Evolutionary conservation across 2,797 vertebrate species (phyloP).

Genomic region (Selene dorsalis): DNA sequence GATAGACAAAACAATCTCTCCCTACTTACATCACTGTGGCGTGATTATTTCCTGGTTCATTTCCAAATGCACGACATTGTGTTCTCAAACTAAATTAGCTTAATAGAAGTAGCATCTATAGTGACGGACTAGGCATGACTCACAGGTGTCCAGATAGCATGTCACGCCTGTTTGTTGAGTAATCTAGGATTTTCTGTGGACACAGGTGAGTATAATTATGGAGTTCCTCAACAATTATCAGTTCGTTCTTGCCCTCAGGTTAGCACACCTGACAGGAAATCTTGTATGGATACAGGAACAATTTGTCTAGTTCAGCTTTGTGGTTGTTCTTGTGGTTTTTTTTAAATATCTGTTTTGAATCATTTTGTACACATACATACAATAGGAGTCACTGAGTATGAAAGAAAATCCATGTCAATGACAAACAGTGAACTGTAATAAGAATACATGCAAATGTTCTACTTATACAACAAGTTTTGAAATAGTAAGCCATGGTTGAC

Average conservation of each 20-base stretch:
- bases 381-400: neutral
- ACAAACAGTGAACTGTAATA: neutral
- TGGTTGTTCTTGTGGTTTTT: neutral
- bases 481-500: neutral
- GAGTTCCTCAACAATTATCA: conserved; percentile 32
- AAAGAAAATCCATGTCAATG: neutral
- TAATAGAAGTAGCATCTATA: conserved; percentile 1
- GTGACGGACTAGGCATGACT: conserved; percentile 43
- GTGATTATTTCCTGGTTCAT: conserved; percentile 19
- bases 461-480: neutral
- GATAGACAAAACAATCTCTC: conserved; percentile 50
- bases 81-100: conserved; percentile 21
- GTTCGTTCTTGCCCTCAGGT: conserved; percentile 13
- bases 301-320: neutral
- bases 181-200: conserved; percentile 60
- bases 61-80: conserved; percentile 35
- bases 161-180: conserved; percentile 52
- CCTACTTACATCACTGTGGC: conserved; percentile 30
- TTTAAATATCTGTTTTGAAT: conserved; percentile 2
- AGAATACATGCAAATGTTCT: neutral
- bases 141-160: conserved; percentile 45
- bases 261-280: conserved; percentile 37
- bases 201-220: conserved; percentile 38
- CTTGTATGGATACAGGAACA: neutral
- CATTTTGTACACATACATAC: neutral